Percentiles rank a stretch among this genome's conserved stretches.
Evolutionary conservation across 2,113 vertebrate genomes (phyloP).

Genomic region (Eubucco bourcierii): DNA sequence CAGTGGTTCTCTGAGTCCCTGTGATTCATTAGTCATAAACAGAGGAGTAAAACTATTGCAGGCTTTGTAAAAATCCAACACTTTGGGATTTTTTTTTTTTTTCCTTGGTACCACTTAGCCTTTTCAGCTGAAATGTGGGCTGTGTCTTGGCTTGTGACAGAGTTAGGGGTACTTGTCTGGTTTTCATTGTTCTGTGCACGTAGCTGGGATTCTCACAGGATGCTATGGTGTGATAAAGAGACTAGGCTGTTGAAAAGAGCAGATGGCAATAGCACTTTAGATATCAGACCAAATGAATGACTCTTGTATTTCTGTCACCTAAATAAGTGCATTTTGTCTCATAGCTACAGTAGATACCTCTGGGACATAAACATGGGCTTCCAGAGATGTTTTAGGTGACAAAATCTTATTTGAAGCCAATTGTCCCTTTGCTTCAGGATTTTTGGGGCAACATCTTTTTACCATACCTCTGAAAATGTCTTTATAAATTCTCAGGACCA

Average conservation of each 20-base stretch:
- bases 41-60: background rate
- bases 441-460: background rate
- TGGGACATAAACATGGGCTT: background rate
- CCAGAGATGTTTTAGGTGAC: background rate
- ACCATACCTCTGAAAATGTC: background rate
- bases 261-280: background rate
- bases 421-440: background rate
- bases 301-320: background rate
- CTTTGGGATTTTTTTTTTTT: background rate
- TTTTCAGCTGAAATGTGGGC: background rate
- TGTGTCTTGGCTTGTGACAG: background rate
- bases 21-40: slow-evolving; percentile 17
- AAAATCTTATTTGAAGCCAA: background rate
- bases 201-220: background rate
- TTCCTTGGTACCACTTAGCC: background rate
- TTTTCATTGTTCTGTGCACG: background rate
- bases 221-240: background rate
- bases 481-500: background rate
- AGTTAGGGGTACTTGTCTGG: background rate
- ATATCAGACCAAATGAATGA: background rate
- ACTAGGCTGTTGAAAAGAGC: background rate
- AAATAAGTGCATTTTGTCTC: background rate
- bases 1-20: background rate
- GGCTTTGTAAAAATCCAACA: background rate
- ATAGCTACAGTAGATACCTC: background rate